Percentiles rank a stretch among this genome's conserved stretches.
Conservation (phyloP, 2,888 invertebrate species). For the Amitus sp. region DNA sequence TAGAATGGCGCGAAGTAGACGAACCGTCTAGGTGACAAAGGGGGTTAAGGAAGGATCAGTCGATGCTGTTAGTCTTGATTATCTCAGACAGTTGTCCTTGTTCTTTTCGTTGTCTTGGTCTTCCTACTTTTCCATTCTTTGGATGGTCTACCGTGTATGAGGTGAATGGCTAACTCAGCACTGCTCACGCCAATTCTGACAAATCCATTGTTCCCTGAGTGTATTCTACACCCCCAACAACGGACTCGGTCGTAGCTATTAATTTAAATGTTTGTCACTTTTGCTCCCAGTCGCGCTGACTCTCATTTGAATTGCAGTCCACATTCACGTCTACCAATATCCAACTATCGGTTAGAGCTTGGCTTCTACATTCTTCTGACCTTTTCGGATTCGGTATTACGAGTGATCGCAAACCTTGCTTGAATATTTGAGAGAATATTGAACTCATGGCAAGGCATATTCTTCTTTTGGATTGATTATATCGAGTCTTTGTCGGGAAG, state of each 20-base stretch:
- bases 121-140: conserved; percentile 24
- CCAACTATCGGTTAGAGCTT: too few species aligned
- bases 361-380: too few species aligned
- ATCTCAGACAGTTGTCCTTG: conserved; percentile 57
- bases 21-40: conserved; percentile 47
- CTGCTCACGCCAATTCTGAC: conserved; percentile 15
- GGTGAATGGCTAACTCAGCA: conserved; percentile 33
- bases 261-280: conserved; percentile 30
- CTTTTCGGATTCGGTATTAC: too few species aligned
- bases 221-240: conserved; percentile 15
- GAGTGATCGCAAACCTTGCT: too few species aligned
- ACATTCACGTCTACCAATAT: too few species aligned
- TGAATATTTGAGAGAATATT: too few species aligned
- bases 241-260: conserved; percentile 22
- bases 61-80: conserved; percentile 64
- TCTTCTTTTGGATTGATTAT: conserved; percentile 16
- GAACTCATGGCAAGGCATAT: too few species aligned
- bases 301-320: not conserved
- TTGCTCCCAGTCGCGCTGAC: not conserved
- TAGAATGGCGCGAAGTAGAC: conserved; percentile 50
- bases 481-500: conserved; percentile 20
- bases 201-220: conserved; percentile 27
- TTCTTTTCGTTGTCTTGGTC: conserved; percentile 26
- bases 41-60: conserved; percentile 59
- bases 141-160: conserved; percentile 41